These are phyloP conservation scores for Sebastes trivittatus DNA, from an alignment of 2,797 vertebrate genomes.

Conservation along the genomic window DNA sequence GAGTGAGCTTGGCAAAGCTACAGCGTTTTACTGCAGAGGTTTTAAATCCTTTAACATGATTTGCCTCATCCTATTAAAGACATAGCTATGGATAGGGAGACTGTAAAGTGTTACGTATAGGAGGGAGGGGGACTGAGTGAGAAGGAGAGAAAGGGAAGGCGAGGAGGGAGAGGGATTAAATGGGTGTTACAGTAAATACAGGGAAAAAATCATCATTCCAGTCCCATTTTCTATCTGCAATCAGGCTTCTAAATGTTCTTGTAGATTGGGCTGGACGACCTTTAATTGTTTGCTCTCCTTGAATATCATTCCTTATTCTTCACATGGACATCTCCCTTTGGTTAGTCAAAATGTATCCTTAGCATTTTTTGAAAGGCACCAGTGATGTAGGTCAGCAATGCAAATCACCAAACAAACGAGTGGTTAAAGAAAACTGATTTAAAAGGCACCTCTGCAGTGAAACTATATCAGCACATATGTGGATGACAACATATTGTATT, in stretches of 20 bases:
- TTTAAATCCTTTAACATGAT: constrained; percentile 85
- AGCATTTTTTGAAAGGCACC: background rate
- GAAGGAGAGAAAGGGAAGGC: constrained; percentile 49
- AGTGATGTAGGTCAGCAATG: background rate
- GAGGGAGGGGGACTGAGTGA: constrained; percentile 56
- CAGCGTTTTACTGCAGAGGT: constrained; percentile 75
- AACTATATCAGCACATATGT: background rate
- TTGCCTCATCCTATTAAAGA: constrained; percentile 82
- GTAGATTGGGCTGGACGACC: constrained; percentile 30
- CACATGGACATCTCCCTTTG: background rate
- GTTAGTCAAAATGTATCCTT: background rate
- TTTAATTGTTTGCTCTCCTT: constrained; percentile 31
- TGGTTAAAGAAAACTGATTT: background rate
- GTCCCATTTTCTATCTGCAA: constrained; percentile 54
- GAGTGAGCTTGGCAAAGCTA: constrained; percentile 69
- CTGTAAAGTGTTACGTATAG: constrained; percentile 65
- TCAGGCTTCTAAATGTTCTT: constrained; percentile 50
- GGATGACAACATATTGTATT: background rate
- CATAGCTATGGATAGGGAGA: constrained; percentile 73
- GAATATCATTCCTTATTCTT: constrained; percentile 5
- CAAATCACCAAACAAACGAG: background rate
- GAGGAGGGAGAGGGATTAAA: constrained; percentile 61
- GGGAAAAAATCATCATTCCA: constrained; percentile 61
- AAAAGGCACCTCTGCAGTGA: background rate
- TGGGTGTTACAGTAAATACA: constrained; percentile 65